Evolutionary conservation across 30 jellyfish, hydroid and myxozoan genomes (phyloP).

Genomic region (Hydractinia echinata): DNA sequence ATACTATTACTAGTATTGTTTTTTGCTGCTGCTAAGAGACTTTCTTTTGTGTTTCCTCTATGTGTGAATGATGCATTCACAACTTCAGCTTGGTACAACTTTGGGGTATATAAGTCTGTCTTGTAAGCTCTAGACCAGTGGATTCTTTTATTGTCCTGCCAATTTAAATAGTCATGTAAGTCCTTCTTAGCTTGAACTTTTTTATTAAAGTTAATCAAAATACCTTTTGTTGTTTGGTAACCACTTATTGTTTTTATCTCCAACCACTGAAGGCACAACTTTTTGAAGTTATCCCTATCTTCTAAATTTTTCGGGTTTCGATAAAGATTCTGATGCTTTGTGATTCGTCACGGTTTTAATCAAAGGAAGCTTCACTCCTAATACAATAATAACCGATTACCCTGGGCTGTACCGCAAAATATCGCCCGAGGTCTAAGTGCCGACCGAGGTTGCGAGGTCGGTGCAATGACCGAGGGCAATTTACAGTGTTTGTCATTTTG

Average conservation of each 20-base stretch:
- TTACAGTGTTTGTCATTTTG: too few species aligned
- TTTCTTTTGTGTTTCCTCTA: not conserved
- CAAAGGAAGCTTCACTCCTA: too few species aligned
- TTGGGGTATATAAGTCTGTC: not conserved
- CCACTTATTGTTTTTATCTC: not conserved
- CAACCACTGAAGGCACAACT: constrained; percentile 2
- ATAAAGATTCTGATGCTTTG: too few species aligned
- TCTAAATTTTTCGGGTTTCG: too few species aligned
- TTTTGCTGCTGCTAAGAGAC: constrained; percentile 13
- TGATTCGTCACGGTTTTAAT: too few species aligned
- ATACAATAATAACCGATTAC: too few species aligned
- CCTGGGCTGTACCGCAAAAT: too few species aligned
- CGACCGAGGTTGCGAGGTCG: too few species aligned
- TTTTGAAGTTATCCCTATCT: not conserved
- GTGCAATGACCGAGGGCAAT: too few species aligned
- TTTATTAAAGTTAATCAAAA: not conserved
- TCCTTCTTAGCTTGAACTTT: not conserved
- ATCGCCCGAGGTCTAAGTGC: too few species aligned
- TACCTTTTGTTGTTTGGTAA: not conserved
- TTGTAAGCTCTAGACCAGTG: constrained; percentile 13
- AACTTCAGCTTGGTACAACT: not conserved
- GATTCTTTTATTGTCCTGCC: not conserved
- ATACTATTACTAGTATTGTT: not conserved
- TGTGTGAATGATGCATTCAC: not conserved
- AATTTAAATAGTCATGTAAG: not conserved